Evolutionary conservation across 2,888 invertebrate species (phyloP).

Genomic region (Caenorhabditis plicata): DNA sequence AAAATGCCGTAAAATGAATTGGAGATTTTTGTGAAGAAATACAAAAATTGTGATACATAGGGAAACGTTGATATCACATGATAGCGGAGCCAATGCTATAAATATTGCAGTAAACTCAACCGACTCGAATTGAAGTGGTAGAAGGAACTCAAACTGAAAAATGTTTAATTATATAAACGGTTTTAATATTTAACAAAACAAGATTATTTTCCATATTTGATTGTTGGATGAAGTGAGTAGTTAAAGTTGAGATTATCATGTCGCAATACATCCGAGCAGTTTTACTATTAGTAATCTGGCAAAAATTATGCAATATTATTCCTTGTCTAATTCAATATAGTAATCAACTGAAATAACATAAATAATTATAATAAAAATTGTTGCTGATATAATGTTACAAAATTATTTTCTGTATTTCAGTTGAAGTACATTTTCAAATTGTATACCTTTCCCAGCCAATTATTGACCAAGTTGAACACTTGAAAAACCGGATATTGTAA

Average conservation of each 20-base stretch:
- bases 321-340: neutral
- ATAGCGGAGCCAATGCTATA: conserved; percentile 29
- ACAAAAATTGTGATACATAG: conserved; percentile 8
- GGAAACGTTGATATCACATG: conserved; percentile 6
- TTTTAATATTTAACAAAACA: conserved; percentile 4
- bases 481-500: conserved; percentile 38
- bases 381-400: too few species aligned
- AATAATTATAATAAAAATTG: too few species aligned
- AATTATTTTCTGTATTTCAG: too few species aligned
- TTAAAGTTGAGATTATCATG: conserved; percentile 28
- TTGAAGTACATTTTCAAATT: too few species aligned
- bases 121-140: conserved; percentile 26
- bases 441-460: conserved; percentile 43
- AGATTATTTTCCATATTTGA: conserved; percentile 5
- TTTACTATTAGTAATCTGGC: conserved; percentile 9
- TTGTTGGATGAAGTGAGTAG: conserved; percentile 33
- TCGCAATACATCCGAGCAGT: conserved; percentile 18
- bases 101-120: conserved; percentile 43
- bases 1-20: conserved; percentile 26
- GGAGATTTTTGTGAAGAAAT: conserved; percentile 15
- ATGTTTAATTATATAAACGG: neutral
- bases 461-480: conserved; percentile 30
- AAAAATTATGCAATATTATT: neutral
- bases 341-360: too few species aligned
- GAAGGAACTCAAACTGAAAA: conserved; percentile 33